These are phyloP conservation scores for Pipa parva DNA, from an alignment of 2,113 vertebrate species.

Conservation along the genomic window DNA sequence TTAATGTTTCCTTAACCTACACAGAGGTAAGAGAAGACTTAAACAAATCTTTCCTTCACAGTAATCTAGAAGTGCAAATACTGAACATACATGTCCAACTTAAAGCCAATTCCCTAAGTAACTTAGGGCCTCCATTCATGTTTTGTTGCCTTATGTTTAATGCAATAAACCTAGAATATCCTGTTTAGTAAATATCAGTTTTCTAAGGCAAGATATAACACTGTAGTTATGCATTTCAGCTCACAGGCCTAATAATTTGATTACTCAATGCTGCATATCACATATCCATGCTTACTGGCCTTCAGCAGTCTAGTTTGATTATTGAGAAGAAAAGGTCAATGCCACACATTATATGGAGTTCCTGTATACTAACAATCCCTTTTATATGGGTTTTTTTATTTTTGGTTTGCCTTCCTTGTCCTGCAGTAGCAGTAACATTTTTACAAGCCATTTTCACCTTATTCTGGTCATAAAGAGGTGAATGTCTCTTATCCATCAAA, in stretches of 20 bases:
- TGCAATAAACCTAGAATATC: background rate
- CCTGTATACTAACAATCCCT: constrained; percentile 31
- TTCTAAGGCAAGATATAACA: background rate
- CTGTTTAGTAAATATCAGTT: constrained; percentile 5
- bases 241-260: background rate
- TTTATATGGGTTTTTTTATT: constrained; percentile 22
- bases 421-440: constrained; percentile 15
- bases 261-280: constrained; percentile 15
- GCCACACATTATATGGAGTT: constrained; percentile 4
- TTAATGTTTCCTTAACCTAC: background rate
- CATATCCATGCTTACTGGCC: constrained; percentile 15
- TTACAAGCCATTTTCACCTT: constrained; percentile 9
- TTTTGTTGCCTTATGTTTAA: background rate
- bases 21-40: background rate
- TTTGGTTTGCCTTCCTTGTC: constrained; percentile 18
- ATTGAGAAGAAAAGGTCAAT: constrained; percentile 35
- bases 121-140: background rate
- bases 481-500: constrained; percentile 11
- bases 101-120: constrained; percentile 8
- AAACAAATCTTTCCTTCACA: background rate
- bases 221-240: constrained; percentile 2
- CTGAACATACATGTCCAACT: background rate
- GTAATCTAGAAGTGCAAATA: background rate
- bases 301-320: constrained; percentile 22
- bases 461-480: constrained; percentile 5